Evolutionary conservation across 2,888 invertebrate species (phyloP).

Genomic region (Eupsilia transversa): DNA sequence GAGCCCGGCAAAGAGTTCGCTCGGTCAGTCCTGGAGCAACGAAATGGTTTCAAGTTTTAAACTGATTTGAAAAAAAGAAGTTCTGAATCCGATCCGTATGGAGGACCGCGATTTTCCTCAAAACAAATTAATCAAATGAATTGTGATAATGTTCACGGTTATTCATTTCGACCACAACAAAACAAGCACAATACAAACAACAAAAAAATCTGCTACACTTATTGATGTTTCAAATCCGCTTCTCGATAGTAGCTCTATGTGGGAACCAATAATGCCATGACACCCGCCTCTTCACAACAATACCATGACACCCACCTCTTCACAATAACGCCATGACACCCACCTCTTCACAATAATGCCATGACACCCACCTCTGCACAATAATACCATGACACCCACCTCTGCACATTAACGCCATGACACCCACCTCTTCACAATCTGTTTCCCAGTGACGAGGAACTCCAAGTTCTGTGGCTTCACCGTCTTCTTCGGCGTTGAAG

Average conservation of each 20-base stretch:
- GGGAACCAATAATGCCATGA: too few species aligned
- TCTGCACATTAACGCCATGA: too few species aligned
- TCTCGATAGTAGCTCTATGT: too few species aligned
- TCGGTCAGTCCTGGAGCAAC: constrained; percentile 76
- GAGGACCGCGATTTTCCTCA: background rate
- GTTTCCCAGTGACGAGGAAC: constrained; percentile 84
- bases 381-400: too few species aligned
- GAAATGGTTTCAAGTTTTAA: background rate
- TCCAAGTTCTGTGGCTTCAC: constrained; percentile 78
- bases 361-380: too few species aligned
- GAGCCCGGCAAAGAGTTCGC: constrained; percentile 84
- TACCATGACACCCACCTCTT: too few species aligned
- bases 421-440: constrained; percentile 79
- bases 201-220: too few species aligned
- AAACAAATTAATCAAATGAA: background rate
- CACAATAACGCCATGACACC: too few species aligned
- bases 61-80: background rate
- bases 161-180: background rate
- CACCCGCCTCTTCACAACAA: too few species aligned
- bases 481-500: constrained; percentile 79
- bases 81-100: background rate
- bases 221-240: too few species aligned
- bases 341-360: too few species aligned
- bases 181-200: too few species aligned
- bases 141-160: background rate